Percentiles rank a stretch among this genome's conserved stretches.
phyloP scores from a whole-genome alignment of 2,888 invertebrate species.

The Mesodorylaimus sp. region DNA sequence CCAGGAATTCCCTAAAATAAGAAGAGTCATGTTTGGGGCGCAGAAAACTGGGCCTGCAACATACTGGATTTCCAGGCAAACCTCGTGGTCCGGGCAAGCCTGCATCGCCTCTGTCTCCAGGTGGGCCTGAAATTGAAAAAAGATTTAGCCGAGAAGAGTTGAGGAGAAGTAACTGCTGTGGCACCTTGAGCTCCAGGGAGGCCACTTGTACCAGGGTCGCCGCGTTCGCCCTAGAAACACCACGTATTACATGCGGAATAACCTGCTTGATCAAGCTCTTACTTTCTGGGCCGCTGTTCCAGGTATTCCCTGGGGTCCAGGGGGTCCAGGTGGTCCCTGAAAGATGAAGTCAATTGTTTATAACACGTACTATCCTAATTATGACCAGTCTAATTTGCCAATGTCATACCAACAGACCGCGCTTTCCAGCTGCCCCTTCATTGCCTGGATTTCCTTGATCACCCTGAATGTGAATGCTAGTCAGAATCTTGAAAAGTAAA shows the following conservation, averaged over 20 bases:
- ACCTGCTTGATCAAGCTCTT: background rate
- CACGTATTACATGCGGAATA: background rate
- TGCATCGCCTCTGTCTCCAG: constrained; percentile 5
- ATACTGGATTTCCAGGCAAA: constrained; percentile 29
- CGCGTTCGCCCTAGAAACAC: constrained; percentile 10
- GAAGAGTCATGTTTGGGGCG: too few species aligned
- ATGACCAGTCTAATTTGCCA: too few species aligned
- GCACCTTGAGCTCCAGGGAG: too few species aligned
- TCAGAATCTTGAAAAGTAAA: too few species aligned
- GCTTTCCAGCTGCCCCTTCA: constrained; percentile 4
- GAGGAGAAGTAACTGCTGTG: too few species aligned
- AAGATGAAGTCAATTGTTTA: too few species aligned
- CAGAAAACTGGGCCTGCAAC: background rate
- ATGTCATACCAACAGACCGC: background rate
- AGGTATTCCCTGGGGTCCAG: constrained; percentile 11
- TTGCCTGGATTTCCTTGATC: constrained; percentile 6
- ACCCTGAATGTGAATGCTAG: constrained; percentile 6
- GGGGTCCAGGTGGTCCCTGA: constrained; percentile 2
- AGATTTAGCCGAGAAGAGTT: too few species aligned
- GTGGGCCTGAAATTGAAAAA: constrained; percentile 15
- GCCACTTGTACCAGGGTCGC: constrained; percentile 11
- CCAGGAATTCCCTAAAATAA: constrained; percentile 9
- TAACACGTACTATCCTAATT: too few species aligned
- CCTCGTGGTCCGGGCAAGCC: constrained; percentile 13
- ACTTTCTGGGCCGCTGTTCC: constrained; percentile 12